phyloP scores from a whole-genome alignment of 2,113 vertebrate genomes.

The Microtus pennsylvanicus region DNA sequence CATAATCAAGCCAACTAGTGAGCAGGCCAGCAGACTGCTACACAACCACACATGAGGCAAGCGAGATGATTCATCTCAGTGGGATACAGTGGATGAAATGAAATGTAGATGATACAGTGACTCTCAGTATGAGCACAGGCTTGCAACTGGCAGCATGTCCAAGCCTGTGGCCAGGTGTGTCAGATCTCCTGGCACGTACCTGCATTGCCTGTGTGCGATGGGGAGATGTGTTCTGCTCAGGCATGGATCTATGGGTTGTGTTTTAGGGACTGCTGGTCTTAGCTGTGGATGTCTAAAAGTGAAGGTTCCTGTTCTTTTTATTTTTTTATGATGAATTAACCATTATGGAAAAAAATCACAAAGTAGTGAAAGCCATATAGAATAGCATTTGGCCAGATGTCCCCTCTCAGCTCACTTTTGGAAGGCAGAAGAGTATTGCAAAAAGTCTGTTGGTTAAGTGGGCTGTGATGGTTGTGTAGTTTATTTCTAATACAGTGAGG shows the following conservation, averaged over 20 bases:
- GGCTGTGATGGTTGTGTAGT: neutral
- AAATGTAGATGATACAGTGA: constrained; percentile 28
- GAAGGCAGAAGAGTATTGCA: neutral
- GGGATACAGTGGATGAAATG: constrained; percentile 34
- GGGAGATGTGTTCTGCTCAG: neutral
- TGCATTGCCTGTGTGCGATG: neutral
- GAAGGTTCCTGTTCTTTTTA: neutral
- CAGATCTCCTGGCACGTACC: neutral
- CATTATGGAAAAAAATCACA: constrained; percentile 35
- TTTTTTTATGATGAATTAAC: neutral
- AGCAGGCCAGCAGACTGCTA: constrained; percentile 80
- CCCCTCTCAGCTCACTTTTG: neutral
- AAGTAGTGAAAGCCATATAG: neutral
- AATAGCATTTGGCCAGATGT: neutral
- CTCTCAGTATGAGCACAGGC: neutral
- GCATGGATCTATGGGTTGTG: neutral
- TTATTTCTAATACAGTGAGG: neutral
- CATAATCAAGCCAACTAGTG: constrained; percentile 87
- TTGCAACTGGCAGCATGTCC: neutral
- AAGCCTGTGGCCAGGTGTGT: neutral
- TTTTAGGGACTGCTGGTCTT: neutral
- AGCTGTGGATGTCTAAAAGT: neutral
- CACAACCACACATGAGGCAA: constrained; percentile 58
- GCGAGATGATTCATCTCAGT: constrained; percentile 70
- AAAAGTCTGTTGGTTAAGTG: neutral